Conservation (phyloP, 2,888 invertebrate species). For the Colletes collaris region DNA sequence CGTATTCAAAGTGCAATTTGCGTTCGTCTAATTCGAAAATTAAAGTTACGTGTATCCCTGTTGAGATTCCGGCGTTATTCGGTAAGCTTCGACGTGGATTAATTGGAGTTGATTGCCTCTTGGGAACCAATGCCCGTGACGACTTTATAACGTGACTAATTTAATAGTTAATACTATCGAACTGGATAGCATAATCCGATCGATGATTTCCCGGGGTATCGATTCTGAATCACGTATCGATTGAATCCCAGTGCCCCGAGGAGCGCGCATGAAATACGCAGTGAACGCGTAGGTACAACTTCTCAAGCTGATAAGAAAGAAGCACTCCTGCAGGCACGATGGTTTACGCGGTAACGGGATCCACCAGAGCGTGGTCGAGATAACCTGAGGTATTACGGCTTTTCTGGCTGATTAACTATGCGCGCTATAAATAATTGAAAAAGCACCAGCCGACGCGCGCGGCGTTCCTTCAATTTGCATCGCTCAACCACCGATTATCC, state of each 20-base stretch:
- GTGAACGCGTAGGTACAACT: conserved; percentile 9
- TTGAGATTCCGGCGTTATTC: too few relatives aligned
- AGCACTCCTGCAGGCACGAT: conserved; percentile 13
- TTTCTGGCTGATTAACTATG: conserved; percentile 48
- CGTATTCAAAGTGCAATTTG: too few relatives aligned
- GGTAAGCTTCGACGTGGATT: background rate
- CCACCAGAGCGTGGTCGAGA: conserved; percentile 26
- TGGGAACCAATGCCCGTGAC: background rate
- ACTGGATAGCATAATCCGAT: background rate
- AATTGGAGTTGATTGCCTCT: background rate
- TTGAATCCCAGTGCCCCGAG: background rate
- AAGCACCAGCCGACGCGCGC: background rate
- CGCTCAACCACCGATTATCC: background rate
- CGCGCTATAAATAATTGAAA: conserved; percentile 38
- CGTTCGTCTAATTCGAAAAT: too few relatives aligned
- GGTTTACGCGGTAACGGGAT: conserved; percentile 51
- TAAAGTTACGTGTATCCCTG: too few relatives aligned
- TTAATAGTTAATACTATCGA: background rate
- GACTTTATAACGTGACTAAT: background rate
- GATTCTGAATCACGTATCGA: conserved; percentile 20
- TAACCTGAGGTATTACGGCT: conserved; percentile 38
- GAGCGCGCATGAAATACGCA: conserved; percentile 14
- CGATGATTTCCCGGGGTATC: background rate
- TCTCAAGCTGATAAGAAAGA: conserved; percentile 48
- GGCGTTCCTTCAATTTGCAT: background rate